Evolutionary conservation across 2,113 vertebrate species (phyloP).

Genomic region (Oncorhynchus tshawytscha): DNA sequence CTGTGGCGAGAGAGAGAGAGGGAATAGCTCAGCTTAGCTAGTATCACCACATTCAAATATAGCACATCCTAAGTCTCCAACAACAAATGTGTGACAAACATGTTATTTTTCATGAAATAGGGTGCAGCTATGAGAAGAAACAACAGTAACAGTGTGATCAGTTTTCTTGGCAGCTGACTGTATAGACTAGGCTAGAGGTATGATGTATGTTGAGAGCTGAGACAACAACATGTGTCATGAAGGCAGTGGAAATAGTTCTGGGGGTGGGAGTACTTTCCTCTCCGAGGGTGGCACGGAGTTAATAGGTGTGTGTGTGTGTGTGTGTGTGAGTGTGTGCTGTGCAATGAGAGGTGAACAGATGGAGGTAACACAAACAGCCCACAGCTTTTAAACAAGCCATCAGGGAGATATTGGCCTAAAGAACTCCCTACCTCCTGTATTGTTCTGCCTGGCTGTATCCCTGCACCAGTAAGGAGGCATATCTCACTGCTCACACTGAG

Average conservation of each 20-base stretch:
- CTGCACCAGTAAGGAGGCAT: neutral
- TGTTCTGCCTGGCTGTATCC: slow-evolving; percentile 6
- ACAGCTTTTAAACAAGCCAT: slow-evolving; percentile 28
- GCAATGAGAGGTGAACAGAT: slow-evolving; percentile 18
- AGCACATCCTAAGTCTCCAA: slow-evolving; percentile 1
- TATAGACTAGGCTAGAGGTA: too few species aligned
- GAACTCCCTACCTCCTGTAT: slow-evolving; percentile 10
- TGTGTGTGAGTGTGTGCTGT: neutral
- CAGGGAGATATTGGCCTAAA: slow-evolving; percentile 21
- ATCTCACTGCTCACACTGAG: slow-evolving; percentile 12
- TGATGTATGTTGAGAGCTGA: too few species aligned
- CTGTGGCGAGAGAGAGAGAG: slow-evolving; percentile 30
- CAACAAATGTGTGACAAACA: slow-evolving; percentile 42
- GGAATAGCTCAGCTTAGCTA: slow-evolving; percentile 14
- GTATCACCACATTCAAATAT: slow-evolving; percentile 31
- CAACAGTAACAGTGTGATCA: slow-evolving; percentile 29
- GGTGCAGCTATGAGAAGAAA: slow-evolving; percentile 7
- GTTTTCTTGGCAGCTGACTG: neutral
- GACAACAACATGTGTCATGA: too few species aligned
- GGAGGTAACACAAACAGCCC: neutral
- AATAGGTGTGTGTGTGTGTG: too few species aligned
- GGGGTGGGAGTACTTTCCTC: too few species aligned
- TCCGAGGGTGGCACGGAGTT: too few species aligned
- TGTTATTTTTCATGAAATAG: slow-evolving; percentile 21
- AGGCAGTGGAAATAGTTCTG: too few species aligned